Evolutionary conservation across 2,888 invertebrate genomes (phyloP).

Genomic region (Pecten maximus): DNA sequence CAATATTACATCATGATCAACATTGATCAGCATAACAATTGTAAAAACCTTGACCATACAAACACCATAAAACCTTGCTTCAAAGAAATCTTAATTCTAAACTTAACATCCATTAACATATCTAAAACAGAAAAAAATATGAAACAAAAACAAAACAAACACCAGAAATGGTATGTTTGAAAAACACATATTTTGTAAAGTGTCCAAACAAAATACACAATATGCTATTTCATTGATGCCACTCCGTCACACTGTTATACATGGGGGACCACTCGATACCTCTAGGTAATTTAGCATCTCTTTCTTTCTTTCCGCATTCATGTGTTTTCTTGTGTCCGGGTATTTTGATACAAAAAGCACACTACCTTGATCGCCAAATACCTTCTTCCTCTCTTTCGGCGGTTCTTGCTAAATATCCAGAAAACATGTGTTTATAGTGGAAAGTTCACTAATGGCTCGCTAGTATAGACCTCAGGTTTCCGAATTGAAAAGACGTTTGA

Average conservation of each 20-base stretch:
- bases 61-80: not conserved
- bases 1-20: not conserved
- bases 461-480: not conserved
- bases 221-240: not conserved
- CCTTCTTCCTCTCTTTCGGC: constrained; percentile 44
- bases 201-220: not conserved
- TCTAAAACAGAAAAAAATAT: not conserved
- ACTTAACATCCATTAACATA: not conserved
- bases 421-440: not conserved
- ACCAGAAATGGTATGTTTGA: not conserved
- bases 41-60: not conserved
- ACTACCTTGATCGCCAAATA: constrained; percentile 44
- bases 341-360: constrained; percentile 36
- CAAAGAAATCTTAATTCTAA: not conserved
- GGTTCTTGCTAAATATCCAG: constrained; percentile 43
- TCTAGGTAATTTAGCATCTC: constrained; percentile 46
- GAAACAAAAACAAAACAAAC: not conserved
- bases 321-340: constrained; percentile 14
- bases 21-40: not conserved
- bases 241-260: not conserved
- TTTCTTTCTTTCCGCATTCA: constrained; percentile 48
- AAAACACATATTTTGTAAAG: not conserved
- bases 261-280: constrained; percentile 42
- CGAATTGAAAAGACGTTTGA: not conserved
- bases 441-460: not conserved